Evolutionary conservation across 1,140 invertebrate species (phyloP).

Genomic region (Piezodorus guildinii): DNA sequence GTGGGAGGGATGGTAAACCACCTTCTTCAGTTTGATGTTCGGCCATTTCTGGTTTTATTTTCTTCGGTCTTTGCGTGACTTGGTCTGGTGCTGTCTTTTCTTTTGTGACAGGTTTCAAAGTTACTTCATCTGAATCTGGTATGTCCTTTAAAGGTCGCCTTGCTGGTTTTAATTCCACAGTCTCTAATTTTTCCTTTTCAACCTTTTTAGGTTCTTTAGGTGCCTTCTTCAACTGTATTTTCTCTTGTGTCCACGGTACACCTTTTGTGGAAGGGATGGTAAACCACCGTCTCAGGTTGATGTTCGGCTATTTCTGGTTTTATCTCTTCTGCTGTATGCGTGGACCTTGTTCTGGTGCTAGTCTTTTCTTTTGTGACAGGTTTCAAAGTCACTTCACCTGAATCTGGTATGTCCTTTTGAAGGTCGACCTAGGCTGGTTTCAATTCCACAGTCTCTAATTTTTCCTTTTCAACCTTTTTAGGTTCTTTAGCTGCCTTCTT

Average conservation of each 20-base stretch:
- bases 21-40: no score
- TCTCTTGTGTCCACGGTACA: constrained; percentile 28
- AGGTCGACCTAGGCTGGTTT: no score
- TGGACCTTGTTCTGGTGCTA: no score
- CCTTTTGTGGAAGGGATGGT: not conserved
- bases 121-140: constrained; percentile 28
- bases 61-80: no score
- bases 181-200: constrained; percentile 23
- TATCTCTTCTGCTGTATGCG: no score
- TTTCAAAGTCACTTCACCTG: no score
- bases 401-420: no score
- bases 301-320: no score
- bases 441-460: no score
- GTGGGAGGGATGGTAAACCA: no score
- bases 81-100: not conserved
- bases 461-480: no score
- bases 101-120: constrained; percentile 27
- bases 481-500: constrained; percentile 27
- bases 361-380: no score
- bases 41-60: not conserved
- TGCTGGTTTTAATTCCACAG: constrained; percentile 37
- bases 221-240: constrained; percentile 27
- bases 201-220: constrained; percentile 26
- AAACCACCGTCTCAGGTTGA: not conserved
- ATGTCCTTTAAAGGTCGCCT: constrained; percentile 21